A percentile compares a stretch with the other conserved stretches of the same genome.
These are phyloP conservation scores for Sturnus vulgaris DNA, from an alignment of 2,113 vertebrate species.

Conservation along the genomic window DNA sequence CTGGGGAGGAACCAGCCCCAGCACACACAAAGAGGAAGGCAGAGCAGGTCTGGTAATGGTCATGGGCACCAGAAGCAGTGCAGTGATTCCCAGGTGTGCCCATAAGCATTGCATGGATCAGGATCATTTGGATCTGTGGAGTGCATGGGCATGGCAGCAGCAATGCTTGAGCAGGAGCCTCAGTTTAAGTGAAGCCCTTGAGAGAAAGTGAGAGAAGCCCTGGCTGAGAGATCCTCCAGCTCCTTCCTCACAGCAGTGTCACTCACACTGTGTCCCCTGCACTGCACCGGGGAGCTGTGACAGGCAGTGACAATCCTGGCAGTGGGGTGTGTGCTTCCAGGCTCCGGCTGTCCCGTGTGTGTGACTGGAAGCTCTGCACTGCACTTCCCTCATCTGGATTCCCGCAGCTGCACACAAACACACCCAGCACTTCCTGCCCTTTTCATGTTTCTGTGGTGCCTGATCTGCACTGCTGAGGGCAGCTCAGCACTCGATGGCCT, in stretches of 20 bases:
- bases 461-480: not conserved
- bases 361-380: not conserved
- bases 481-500: not conserved
- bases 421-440: not conserved
- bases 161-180: not conserved
- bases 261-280: not conserved
- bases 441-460: accelerated
- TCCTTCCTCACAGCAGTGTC: not conserved
- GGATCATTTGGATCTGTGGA: not conserved
- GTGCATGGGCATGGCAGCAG: not conserved
- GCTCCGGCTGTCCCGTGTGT: accelerated
- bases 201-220: not conserved
- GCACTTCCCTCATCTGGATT: not conserved
- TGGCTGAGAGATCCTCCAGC: not conserved
- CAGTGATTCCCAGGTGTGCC: not conserved
- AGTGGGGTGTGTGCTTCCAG: accelerated
- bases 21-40: not conserved
- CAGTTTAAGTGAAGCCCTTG: not conserved
- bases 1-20: not conserved
- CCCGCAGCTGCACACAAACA: not conserved
- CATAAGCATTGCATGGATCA: not conserved
- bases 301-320: not conserved
- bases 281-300: not conserved
- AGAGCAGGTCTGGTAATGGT: not conserved
- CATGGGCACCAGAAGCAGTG: not conserved